Evolutionary conservation across 2,113 vertebrate genomes (phyloP).

Genomic region (Notarius quadriscutis): DNA sequence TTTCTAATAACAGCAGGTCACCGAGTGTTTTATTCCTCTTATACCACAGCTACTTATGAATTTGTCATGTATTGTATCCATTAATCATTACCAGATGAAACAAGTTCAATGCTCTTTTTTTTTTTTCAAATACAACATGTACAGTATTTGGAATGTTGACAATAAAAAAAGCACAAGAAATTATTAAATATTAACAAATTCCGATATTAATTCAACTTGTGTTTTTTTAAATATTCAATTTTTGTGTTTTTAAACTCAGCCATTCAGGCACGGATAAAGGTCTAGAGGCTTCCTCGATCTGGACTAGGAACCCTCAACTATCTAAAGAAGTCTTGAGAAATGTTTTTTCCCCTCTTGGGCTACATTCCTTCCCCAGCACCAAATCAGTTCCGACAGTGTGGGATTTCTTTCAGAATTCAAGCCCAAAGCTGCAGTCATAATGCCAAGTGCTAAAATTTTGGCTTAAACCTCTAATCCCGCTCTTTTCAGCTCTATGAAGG

Average conservation of each 20-base stretch:
- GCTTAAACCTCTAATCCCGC: slow-evolving; percentile 3
- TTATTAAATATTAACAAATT: neutral
- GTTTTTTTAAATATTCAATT: no score
- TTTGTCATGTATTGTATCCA: neutral
- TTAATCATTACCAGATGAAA: neutral
- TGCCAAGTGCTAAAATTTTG: neutral
- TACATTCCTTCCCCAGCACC: neutral
- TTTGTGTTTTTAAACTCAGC: neutral
- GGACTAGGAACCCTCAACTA: neutral
- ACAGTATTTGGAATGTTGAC: no score
- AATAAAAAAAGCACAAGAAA: neutral
- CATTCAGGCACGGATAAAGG: neutral
- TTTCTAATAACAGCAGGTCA: no score
- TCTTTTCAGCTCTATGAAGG: slow-evolving; percentile 1
- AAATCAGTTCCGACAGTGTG: neutral
- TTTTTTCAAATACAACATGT: no score
- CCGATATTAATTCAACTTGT: neutral
- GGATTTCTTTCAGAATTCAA: slow-evolving; percentile 4
- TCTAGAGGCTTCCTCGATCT: neutral
- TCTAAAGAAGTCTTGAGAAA: neutral
- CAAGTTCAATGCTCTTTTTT: neutral
- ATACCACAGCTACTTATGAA: neutral
- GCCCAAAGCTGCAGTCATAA: neutral
- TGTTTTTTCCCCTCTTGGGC: neutral
- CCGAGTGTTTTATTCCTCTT: neutral